A percentile compares a stretch with the other conserved stretches of the same genome.
Conservation (phyloP, 2,888 invertebrate species). For the Orgyia antiqua region DNA sequence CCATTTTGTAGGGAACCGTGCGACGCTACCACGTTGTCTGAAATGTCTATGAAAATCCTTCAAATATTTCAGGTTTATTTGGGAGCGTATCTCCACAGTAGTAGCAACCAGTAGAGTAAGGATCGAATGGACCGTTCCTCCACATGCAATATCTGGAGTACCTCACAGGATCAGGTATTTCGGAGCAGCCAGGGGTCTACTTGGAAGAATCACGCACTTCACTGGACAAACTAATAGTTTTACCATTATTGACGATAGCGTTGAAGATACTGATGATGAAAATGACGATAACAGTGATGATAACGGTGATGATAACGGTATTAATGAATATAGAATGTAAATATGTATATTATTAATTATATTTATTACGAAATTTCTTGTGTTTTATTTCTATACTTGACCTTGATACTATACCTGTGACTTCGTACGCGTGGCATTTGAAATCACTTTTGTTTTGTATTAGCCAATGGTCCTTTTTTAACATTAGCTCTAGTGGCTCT, state of each 20-base stretch:
- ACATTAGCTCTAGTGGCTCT: too few relatives aligned
- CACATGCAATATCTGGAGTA: conserved; percentile 76
- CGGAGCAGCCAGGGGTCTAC: conserved; percentile 83
- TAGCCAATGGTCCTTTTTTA: too few relatives aligned
- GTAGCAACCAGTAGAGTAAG: conserved; percentile 86
- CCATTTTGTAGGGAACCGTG: too few relatives aligned
- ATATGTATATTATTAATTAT: too few relatives aligned
- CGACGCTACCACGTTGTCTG: too few relatives aligned
- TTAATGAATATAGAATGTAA: too few relatives aligned
- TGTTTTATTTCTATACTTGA: too few relatives aligned
- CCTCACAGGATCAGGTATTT: conserved; percentile 88
- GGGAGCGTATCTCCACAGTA: conserved; percentile 83
- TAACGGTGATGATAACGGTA: not conserved
- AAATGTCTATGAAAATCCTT: too few relatives aligned
- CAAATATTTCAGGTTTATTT: conserved; percentile 83
- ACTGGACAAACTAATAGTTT: conserved; percentile 78
- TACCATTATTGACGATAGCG: conserved; percentile 16
- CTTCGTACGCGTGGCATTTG: too few relatives aligned
- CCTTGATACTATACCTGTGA: too few relatives aligned
- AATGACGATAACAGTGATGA: not conserved
- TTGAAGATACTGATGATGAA: not conserved
- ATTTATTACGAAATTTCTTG: too few relatives aligned
- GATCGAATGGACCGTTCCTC: conserved; percentile 87
- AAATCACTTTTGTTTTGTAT: too few relatives aligned
- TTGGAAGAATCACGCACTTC: conserved; percentile 81